phyloP scores from a whole-genome alignment of 2,797 vertebrate genomes.

The Aerospiza tachiro region DNA sequence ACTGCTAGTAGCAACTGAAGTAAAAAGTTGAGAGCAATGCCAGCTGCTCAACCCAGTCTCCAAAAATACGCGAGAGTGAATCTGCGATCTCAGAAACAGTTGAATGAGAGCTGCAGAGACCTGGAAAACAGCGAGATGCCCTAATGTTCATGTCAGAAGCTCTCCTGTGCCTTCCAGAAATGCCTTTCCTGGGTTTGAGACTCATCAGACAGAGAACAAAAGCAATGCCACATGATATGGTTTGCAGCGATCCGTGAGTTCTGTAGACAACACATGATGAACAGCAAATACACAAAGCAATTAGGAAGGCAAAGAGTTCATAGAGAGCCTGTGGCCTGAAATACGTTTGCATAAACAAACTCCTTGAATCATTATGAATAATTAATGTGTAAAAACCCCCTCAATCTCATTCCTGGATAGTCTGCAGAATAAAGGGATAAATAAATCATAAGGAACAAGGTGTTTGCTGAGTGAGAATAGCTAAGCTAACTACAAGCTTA shows the following conservation, averaged over 20 bases:
- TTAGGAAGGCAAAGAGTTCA: neutral
- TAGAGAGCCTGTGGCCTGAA: neutral
- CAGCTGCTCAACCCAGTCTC: neutral
- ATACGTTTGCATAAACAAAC: neutral
- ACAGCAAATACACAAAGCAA: neutral
- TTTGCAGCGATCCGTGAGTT: neutral
- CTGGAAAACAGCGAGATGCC: neutral
- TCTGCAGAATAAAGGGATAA: neutral
- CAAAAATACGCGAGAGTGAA: neutral
- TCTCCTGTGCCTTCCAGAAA: neutral
- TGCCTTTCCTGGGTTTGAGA: neutral
- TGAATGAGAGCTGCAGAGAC: neutral
- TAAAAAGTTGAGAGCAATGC: neutral
- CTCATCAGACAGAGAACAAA: neutral
- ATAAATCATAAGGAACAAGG: constrained; percentile 27
- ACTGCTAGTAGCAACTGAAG: neutral
- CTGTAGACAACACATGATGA: neutral
- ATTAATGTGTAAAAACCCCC: neutral
- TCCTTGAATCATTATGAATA: neutral
- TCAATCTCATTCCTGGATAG: neutral
- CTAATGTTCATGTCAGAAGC: neutral
- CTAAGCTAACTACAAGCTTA: neutral
- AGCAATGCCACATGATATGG: neutral
- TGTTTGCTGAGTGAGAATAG: constrained; percentile 22
- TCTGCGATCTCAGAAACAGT: neutral